A percentile compares a stretch with the other conserved stretches of the same genome.
These are phyloP conservation scores for Gisinianus flammeolus DNA, from an alignment of 2,888 invertebrate species.

Conservation along the genomic window DNA sequence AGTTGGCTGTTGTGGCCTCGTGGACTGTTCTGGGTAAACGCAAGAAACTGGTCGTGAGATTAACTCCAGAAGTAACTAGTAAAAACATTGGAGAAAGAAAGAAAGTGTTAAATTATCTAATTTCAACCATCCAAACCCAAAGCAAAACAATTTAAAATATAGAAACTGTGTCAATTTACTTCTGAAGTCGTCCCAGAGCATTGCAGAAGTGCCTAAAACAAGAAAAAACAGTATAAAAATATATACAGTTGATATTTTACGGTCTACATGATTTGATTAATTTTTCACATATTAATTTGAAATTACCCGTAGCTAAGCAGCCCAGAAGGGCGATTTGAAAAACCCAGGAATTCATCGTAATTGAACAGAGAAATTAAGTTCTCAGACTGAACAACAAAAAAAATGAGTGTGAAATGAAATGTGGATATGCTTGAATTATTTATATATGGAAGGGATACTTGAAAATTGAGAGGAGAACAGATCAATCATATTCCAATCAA, in stretches of 20 bases:
- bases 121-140: no score
- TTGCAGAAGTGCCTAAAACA: slow-evolving; percentile 9
- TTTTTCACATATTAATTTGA: no score
- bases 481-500: no score
- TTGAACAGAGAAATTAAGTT: background rate
- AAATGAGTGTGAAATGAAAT: background rate
- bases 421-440: background rate
- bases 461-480: no score
- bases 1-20: background rate
- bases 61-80: slow-evolving; percentile 22
- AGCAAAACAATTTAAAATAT: no score
- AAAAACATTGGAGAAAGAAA: no score
- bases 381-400: background rate
- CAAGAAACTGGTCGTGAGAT: background rate
- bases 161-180: no score
- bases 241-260: background rate
- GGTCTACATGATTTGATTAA: no score
- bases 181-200: slow-evolving; percentile 20
- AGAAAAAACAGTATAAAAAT: background rate
- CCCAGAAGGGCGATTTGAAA: no score
- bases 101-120: no score
- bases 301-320: no score
- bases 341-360: background rate
- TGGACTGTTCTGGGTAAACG: background rate
- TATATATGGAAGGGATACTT: background rate